Evolutionary conservation across 2,888 invertebrate species (phyloP).

Genomic region (Campoplex capitator): DNA sequence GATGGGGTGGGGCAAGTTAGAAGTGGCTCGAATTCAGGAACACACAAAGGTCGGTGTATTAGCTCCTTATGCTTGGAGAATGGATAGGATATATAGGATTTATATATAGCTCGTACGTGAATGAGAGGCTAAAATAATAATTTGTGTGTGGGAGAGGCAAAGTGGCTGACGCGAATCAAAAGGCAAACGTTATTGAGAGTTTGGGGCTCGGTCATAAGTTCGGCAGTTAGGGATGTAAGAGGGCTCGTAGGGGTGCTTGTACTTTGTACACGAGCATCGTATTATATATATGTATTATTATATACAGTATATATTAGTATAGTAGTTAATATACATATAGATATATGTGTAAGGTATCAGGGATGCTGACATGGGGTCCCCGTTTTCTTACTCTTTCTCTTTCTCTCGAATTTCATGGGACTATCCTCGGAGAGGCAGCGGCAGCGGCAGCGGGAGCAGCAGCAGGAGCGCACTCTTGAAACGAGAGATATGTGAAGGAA

Average conservation of each 20-base stretch:
- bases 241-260: slow-evolving; percentile 66
- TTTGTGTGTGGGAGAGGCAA: slow-evolving; percentile 57
- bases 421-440: slow-evolving; percentile 44
- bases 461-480: slow-evolving; percentile 39
- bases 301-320: slow-evolving; percentile 30
- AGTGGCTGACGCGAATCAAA: slow-evolving; percentile 67
- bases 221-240: slow-evolving; percentile 81
- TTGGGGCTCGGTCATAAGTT: slow-evolving; percentile 76
- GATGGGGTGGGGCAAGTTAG: not conserved
- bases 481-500: slow-evolving; percentile 67
- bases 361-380: slow-evolving; percentile 46
- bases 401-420: slow-evolving; percentile 53
- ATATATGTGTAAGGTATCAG: slow-evolving; percentile 15
- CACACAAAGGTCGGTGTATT: slow-evolving; percentile 56
- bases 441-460: slow-evolving; percentile 34
- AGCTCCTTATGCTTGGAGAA: slow-evolving; percentile 33
- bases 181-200: slow-evolving; percentile 68
- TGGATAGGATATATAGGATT: slow-evolving; percentile 7
- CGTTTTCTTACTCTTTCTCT: slow-evolving; percentile 13
- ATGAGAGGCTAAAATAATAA: slow-evolving; percentile 53
- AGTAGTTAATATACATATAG: slow-evolving; percentile 49
- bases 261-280: slow-evolving; percentile 52
- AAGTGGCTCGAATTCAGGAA: slow-evolving; percentile 12
- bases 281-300: slow-evolving; percentile 5
- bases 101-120: slow-evolving; percentile 34